Conservation (phyloP, 37 sponge, comb jelly and placozoan genomes). For the Chondrilla cf. caribensis region DNA sequence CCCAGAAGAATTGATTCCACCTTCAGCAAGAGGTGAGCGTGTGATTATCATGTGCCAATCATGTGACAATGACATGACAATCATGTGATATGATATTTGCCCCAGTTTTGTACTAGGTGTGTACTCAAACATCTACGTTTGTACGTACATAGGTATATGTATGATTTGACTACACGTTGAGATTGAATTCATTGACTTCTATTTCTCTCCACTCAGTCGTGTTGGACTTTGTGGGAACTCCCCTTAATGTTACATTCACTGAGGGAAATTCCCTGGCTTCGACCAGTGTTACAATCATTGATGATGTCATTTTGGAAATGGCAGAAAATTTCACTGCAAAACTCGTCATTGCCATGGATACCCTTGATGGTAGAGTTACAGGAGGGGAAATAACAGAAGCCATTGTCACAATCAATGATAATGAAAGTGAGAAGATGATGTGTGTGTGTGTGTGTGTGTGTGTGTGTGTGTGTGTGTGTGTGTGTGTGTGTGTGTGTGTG, state of each 20-base stretch:
- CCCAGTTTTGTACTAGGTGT: too few species aligned
- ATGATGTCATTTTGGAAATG: not conserved
- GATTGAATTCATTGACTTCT: too few species aligned
- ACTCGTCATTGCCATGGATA: not conserved
- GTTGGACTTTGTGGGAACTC: not conserved
- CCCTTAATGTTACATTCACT: not conserved
- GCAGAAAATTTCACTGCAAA: not conserved
- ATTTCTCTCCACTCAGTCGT: not conserved
- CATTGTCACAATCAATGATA: conserved; percentile 12
- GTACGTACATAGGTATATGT: too few species aligned
- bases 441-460: not conserved
- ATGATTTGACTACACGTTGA: too few species aligned
- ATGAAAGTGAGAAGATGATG: not conserved
- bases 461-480: too few species aligned
- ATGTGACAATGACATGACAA: too few species aligned
- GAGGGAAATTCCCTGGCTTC: not conserved
- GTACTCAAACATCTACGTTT: too few species aligned
- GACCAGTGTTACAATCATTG: not conserved
- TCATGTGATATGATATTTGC: too few species aligned
- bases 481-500: too few species aligned
- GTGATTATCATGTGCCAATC: too few species aligned
- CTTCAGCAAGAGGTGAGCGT: conserved; percentile 10
- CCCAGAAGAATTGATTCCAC: not conserved
- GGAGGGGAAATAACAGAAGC: not conserved
- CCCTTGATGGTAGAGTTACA: conserved; percentile 11